Conservation (phyloP, 2,797 vertebrate species). For the Eremophila alpestris region DNA sequence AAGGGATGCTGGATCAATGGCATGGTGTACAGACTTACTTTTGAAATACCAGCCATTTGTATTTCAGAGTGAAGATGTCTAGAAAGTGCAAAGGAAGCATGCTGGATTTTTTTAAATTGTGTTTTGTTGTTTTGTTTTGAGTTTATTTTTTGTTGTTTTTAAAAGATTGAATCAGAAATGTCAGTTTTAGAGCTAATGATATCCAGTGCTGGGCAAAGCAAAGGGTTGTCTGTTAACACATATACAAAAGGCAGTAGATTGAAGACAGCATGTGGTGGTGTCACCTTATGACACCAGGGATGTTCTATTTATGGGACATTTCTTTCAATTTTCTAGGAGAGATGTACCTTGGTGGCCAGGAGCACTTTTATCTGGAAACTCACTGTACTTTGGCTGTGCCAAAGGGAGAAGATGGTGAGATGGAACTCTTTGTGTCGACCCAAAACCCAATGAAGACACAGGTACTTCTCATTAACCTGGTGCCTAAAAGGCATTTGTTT, state of each 20-base stretch:
- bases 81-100: background rate
- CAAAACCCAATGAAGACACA: conserved; percentile 85
- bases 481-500: background rate
- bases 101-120: background rate
- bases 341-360: conserved; percentile 91
- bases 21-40: background rate
- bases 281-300: background rate
- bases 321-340: conserved; percentile 79
- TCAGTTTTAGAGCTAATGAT: background rate
- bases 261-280: background rate
- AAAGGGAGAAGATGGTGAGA: conserved; percentile 88
- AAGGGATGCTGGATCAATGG: background rate
- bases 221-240: background rate
- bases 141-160: background rate
- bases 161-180: background rate
- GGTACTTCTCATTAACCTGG: conserved; percentile 55
- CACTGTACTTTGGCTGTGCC: conserved; percentile 90
- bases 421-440: conserved; percentile 92
- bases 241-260: background rate
- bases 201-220: background rate
- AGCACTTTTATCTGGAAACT: conserved; percentile 97
- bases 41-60: background rate
- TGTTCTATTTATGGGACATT: background rate
- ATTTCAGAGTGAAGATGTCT: background rate
- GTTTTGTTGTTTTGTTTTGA: background rate